Evolutionary conservation across 1,140 invertebrate species (phyloP), one percentile per base, ranked within the genome.

Genomic region (Eupristina koningsbergeri): DNA sequence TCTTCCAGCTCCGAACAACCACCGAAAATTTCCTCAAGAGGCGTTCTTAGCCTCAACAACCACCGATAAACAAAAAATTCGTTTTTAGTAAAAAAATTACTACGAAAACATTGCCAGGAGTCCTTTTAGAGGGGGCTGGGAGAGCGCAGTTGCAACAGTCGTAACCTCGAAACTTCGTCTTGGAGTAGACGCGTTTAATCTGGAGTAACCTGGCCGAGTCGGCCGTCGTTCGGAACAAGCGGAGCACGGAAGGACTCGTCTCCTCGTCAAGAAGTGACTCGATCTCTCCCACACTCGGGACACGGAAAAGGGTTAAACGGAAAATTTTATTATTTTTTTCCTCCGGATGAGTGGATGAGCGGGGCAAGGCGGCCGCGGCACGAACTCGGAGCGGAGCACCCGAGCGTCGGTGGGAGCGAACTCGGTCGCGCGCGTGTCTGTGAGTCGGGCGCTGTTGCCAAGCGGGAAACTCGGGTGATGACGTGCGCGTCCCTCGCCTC

Each of bases 371-470:
- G 31, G 19, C 50, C 39, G 50, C 75, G n/a, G 11, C 9, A 3
- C 22, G 29, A 2, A 1, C 47, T 3, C 29, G 31, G 0, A 5
- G 2, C 5, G 19, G 53, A 26, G 53, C 22, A 58, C 3, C 50
- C 17, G 9, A 69, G 39, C n/a, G 13, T 2, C 29, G 36, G 17
- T 71, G 67, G 36, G 53, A 36, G 75, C 75, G 26, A 45, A 58
- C 7, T 58, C 61, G 61, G 9, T 0, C 61, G 61, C 61, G 29
- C 29, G 3, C 29, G n/a, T 34, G 29, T 64, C 7, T 34, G 29
- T 29, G 61, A n/a, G 9, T 75, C 17, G 36, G 63, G 76, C 61
- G 50, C 80, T 85, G 84, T 85, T 85, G 84, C 84, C 80, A 85
- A 81, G 84, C 84, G 84, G 74, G 81, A 81, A 77, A 69, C 63